phyloP scores from a whole-genome alignment of 2,888 invertebrate genomes.

The Pyralis farinalis region DNA sequence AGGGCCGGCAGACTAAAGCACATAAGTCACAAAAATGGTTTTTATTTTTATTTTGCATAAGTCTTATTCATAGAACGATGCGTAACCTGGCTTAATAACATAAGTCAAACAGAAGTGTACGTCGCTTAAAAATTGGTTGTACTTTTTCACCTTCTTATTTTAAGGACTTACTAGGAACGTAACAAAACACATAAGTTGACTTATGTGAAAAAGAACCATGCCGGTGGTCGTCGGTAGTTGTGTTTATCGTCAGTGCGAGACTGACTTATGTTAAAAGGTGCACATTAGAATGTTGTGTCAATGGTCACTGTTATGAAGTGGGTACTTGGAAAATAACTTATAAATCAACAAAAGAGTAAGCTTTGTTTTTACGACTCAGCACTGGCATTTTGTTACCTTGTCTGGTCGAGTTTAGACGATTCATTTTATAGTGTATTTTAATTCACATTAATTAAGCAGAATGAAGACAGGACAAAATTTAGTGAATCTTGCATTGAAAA shows the following conservation, averaged over 20 bases:
- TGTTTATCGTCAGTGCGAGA: slow-evolving; percentile 1
- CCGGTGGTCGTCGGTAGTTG: slow-evolving; percentile 1
- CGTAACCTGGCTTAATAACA: slow-evolving; percentile 3
- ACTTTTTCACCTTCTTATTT: slow-evolving; percentile 4
- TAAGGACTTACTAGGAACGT: neutral
- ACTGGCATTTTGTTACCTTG: slow-evolving; percentile 1
- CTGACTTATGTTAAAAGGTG: slow-evolving; percentile 4
- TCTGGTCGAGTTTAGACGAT: slow-evolving; percentile 1
- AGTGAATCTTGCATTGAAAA: slow-evolving; percentile 2
- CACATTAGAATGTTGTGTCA: slow-evolving; percentile 3
- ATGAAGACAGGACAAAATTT: slow-evolving; percentile 1
- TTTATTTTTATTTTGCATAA: neutral
- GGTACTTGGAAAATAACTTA: slow-evolving; percentile 2
- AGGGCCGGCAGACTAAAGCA: too few relatives aligned
- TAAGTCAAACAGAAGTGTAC: neutral
- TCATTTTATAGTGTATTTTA: neutral
- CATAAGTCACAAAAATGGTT: neutral
- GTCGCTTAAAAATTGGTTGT: slow-evolving; percentile 1
- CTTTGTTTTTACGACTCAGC: slow-evolving; percentile 1
- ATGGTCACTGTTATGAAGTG: slow-evolving; percentile 2
- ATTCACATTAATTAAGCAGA: neutral
- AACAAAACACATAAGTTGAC: neutral
- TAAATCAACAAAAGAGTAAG: slow-evolving; percentile 2
- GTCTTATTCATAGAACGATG: neutral
- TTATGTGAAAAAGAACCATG: slow-evolving; percentile 3